Percentiles rank a stretch among this genome's conserved stretches.
These are phyloP conservation scores for Spinus pinus DNA, from an alignment of 2,797 vertebrate species.

Conservation along the genomic window DNA sequence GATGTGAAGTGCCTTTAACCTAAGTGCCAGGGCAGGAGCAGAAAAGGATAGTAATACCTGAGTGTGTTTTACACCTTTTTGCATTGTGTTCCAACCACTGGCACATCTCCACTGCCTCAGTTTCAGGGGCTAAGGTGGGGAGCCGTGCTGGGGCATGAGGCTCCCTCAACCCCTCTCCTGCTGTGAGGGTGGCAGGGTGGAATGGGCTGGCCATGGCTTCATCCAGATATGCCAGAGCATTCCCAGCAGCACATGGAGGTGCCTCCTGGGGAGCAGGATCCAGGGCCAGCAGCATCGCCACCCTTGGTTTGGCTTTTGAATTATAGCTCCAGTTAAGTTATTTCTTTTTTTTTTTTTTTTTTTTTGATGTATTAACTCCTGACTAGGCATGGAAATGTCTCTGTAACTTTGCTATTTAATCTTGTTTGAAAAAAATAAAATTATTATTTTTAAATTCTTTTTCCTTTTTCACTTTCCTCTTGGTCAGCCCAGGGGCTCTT, in stretches of 20 bases:
- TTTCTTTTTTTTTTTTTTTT: background rate
- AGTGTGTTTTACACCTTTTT: background rate
- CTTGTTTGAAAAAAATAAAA: constrained; percentile 19
- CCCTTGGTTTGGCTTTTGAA: background rate
- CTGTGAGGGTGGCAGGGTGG: background rate
- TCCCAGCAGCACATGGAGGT: background rate
- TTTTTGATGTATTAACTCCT: background rate
- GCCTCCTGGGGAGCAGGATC: background rate
- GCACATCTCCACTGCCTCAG: background rate
- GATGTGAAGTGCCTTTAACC: background rate
- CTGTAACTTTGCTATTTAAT: background rate
- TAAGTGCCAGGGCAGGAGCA: background rate
- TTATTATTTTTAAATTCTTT: background rate
- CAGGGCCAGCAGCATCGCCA: background rate
- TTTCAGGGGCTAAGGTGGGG: background rate
- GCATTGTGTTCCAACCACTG: background rate
- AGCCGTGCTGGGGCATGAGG: background rate
- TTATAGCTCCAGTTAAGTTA: constrained; percentile 14
- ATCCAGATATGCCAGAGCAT: background rate
- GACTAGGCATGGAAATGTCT: background rate
- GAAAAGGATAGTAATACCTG: background rate
- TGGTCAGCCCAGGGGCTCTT: background rate
- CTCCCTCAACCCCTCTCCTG: background rate
- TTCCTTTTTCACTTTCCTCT: background rate
- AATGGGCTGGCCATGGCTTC: background rate